These are phyloP conservation scores for Hemichromis elongatus DNA, from an alignment of 2,113 vertebrate species.

Conservation along the genomic window DNA sequence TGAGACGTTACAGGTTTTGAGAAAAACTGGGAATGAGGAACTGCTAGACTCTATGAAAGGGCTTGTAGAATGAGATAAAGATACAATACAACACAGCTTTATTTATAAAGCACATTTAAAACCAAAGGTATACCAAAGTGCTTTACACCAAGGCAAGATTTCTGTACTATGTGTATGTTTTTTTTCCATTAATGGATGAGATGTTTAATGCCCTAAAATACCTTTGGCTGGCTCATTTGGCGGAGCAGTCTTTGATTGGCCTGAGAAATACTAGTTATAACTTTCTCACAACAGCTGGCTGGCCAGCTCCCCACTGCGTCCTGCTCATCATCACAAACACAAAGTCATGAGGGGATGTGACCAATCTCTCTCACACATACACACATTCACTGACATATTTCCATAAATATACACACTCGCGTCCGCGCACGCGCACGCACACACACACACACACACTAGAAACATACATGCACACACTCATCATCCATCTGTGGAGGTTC, in stretches of 20 bases:
- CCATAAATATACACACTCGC: background rate
- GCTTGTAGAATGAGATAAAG: background rate
- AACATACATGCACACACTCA: background rate
- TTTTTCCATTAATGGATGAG: slow-evolving; percentile 17
- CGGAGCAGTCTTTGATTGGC: slow-evolving; percentile 22
- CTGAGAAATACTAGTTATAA: slow-evolving; percentile 38
- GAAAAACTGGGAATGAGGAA: background rate
- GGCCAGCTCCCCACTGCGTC: slow-evolving; percentile 1
- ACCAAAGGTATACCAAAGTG: no score
- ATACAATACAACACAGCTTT: no score
- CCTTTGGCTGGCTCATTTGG: background rate
- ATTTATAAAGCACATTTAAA: no score
- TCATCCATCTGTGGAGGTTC: background rate
- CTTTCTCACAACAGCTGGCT: slow-evolving; percentile 11
- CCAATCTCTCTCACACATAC: background rate
- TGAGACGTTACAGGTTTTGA: background rate
- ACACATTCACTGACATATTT: background rate
- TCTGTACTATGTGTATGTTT: background rate
- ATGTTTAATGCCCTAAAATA: slow-evolving; percentile 37
- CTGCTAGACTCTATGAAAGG: background rate
- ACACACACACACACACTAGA: background rate
- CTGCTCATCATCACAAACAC: background rate
- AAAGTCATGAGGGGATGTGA: background rate
- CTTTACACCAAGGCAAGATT: no score
- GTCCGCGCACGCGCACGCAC: fast-evolving